A percentile compares a stretch with the other conserved stretches of the same genome.
These are phyloP conservation scores for Leptopilina boulardi DNA, from an alignment of 1,140 invertebrate genomes.

Conservation along the genomic window DNA sequence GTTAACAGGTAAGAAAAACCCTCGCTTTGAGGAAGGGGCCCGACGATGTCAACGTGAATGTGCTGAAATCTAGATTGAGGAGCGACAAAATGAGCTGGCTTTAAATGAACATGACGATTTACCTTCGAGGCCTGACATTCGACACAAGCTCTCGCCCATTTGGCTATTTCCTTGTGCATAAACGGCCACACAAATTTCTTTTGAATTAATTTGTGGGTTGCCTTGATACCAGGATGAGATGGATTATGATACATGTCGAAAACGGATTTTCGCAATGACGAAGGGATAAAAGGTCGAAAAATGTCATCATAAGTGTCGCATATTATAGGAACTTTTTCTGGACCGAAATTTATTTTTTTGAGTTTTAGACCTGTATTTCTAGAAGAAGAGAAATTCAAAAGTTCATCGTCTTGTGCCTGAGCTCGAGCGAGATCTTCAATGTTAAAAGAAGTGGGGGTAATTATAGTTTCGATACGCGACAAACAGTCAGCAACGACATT, in stretches of 20 bases:
- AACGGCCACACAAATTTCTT: slow-evolving; percentile 44
- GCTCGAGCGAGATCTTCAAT: slow-evolving; percentile 42
- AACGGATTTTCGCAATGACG: background rate
- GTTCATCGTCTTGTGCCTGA: background rate
- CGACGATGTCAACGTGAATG: slow-evolving; percentile 70
- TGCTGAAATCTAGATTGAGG: slow-evolving; percentile 57
- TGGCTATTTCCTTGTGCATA: no score
- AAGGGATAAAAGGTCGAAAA: background rate
- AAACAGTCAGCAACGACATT: slow-evolving; percentile 60
- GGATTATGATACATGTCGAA: no score
- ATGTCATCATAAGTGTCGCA: background rate
- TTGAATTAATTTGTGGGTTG: no score
- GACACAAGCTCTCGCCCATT: slow-evolving; percentile 44
- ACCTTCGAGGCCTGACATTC: slow-evolving; percentile 55
- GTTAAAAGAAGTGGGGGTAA: slow-evolving; percentile 29
- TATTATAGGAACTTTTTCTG: background rate
- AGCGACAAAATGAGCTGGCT: slow-evolving; percentile 21
- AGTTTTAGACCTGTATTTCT: no score
- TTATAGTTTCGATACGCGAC: slow-evolving; percentile 44
- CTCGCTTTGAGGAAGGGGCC: slow-evolving; percentile 63
- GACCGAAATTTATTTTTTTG: background rate
- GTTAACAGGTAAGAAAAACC: slow-evolving; percentile 70
- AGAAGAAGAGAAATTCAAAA: no score
- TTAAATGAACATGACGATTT: slow-evolving; percentile 37
- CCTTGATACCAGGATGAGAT: no score